These are phyloP conservation scores for Pomacea canaliculata DNA, from an alignment of 2,888 invertebrate species.

Conservation along the genomic window DNA sequence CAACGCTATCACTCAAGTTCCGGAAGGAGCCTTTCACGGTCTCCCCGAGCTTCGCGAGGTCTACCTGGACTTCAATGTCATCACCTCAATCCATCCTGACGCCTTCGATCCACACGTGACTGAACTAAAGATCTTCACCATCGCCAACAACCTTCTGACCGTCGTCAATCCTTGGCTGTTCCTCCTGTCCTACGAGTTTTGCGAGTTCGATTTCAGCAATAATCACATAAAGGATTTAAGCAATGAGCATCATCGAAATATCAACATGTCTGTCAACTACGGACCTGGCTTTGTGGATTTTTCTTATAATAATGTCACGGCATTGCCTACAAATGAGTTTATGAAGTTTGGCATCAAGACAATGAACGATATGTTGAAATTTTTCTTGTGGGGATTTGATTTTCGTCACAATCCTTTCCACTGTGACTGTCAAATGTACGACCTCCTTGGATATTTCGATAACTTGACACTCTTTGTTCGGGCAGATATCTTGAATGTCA, in stretches of 20 bases:
- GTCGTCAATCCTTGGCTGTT: conserved; percentile 1
- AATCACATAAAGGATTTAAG: background rate
- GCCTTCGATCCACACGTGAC: background rate
- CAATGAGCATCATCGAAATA: conserved; percentile 1
- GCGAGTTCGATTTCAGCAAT: conserved; percentile 5
- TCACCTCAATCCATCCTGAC: conserved; percentile 9
- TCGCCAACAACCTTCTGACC: conserved; percentile 2
- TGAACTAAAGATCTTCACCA: background rate
- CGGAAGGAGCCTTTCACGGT: conserved; percentile 1
- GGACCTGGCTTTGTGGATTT: conserved; percentile 9
- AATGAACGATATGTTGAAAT: background rate
- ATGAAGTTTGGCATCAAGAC: background rate
- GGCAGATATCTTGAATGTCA: conserved; percentile 7
- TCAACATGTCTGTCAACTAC: background rate
- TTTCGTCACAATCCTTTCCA: conserved; percentile 16
- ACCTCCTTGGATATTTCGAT: background rate
- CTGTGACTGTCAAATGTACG: conserved; percentile 11
- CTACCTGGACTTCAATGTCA: conserved; percentile 8
- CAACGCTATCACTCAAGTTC: background rate
- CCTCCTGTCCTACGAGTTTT: background rate
- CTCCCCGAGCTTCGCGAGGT: conserved; percentile 6
- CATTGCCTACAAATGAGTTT: background rate
- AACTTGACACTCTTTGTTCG: background rate
- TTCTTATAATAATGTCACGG: conserved; percentile 5
- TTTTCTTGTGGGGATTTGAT: conserved; percentile 12